Evolutionary conservation across 2,888 invertebrate genomes (phyloP).

Genomic region (Plusia festucae): DNA sequence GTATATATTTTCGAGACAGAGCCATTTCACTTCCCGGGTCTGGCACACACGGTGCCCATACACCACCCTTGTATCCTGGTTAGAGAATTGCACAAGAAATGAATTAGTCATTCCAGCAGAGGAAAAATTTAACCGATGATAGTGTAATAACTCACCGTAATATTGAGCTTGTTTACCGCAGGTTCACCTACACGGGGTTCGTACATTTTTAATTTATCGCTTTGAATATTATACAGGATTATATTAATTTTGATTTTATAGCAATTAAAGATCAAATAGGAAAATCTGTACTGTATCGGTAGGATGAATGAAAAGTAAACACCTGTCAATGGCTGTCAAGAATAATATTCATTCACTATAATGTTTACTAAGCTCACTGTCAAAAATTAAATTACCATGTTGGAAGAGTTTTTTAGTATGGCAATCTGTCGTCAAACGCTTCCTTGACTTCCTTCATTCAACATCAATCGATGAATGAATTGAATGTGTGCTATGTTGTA

Average conservation of each 20-base stretch:
- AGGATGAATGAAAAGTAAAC: slow-evolving; percentile 7
- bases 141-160: slow-evolving; percentile 25
- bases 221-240: not conserved
- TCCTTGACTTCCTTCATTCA: too few relatives aligned
- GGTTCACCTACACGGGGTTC: slow-evolving; percentile 31
- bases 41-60: slow-evolving; percentile 72
- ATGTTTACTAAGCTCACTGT: too few relatives aligned
- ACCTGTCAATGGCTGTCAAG: too few relatives aligned
- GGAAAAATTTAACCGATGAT: not conserved
- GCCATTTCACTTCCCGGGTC: slow-evolving; percentile 76
- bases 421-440: too few relatives aligned
- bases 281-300: not conserved
- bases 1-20: slow-evolving; percentile 75
- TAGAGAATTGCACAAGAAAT: slow-evolving; percentile 49
- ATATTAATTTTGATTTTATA: not conserved
- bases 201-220: slow-evolving; percentile 35
- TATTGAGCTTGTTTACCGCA: slow-evolving; percentile 22
- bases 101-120: slow-evolving; percentile 46
- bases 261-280: not conserved
- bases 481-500: too few relatives aligned
- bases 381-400: too few relatives aligned
- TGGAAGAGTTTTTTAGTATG: too few relatives aligned
- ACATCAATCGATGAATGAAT: too few relatives aligned
- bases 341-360: too few relatives aligned
- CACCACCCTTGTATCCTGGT: slow-evolving; percentile 67